phyloP scores from a whole-genome alignment of 2,797 vertebrate species.

The Halcyon chelicuti region DNA sequence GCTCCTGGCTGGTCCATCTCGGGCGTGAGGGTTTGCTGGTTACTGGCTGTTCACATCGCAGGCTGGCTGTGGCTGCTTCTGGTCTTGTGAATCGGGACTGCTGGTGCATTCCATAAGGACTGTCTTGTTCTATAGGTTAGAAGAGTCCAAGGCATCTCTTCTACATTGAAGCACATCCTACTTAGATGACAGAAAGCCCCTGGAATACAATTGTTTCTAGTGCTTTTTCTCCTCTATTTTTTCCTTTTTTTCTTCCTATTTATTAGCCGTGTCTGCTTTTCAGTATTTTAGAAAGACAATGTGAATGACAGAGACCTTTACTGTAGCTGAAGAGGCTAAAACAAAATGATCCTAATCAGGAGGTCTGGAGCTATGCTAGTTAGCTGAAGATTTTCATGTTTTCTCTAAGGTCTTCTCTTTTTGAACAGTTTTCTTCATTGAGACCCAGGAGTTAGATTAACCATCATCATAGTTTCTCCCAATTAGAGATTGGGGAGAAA shows the following conservation, averaged over 20 bases:
- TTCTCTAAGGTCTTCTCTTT: neutral
- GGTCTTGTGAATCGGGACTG: neutral
- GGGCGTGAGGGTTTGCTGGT: neutral
- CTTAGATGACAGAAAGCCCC: neutral
- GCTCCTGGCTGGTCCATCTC: neutral
- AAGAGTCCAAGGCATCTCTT: neutral
- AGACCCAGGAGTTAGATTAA: slow-evolving; percentile 24
- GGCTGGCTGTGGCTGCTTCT: neutral
- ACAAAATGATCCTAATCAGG: neutral
- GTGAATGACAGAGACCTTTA: neutral
- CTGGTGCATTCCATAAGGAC: neutral
- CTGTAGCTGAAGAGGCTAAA: neutral
- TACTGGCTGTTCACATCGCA: neutral
- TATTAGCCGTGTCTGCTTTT: neutral
- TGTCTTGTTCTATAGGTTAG: neutral
- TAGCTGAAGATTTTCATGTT: neutral
- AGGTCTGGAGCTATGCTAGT: neutral
- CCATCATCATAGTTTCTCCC: neutral
- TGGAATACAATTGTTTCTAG: neutral
- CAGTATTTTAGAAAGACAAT: neutral
- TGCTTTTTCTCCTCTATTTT: neutral
- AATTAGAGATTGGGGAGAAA: slow-evolving; percentile 40
- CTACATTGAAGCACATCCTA: neutral
- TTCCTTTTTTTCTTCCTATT: neutral
- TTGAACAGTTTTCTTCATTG: neutral